Percentiles rank a stretch among this genome's conserved stretches.
Evolutionary conservation across 1,140 invertebrate genomes (phyloP).

Genomic region (Diplogasteroides magnus): DNA sequence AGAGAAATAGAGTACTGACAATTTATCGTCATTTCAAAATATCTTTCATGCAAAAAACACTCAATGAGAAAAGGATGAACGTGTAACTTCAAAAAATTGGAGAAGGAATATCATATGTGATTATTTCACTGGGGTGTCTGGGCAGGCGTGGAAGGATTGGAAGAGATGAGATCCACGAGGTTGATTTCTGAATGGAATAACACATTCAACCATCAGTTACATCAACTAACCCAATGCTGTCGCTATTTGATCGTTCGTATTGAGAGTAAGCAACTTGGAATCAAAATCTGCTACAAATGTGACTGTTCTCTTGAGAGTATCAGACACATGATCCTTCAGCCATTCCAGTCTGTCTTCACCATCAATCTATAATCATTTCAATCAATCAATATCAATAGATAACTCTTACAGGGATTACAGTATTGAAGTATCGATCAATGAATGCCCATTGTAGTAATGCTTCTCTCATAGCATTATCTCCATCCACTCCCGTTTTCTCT

Average conservation of each 20-base stretch:
- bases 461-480: background rate
- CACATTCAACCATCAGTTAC: too few species aligned
- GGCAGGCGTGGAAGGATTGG: too few species aligned
- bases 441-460: constrained; percentile 17
- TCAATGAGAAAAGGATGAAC: too few species aligned
- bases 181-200: too few species aligned
- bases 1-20: too few species aligned
- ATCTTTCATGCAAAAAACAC: too few species aligned
- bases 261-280: background rate
- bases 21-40: too few species aligned
- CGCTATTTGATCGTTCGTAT: background rate
- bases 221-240: too few species aligned
- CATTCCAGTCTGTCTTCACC: constrained; percentile 19
- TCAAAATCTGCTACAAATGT: constrained; percentile 20
- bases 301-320: constrained; percentile 18
- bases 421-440: constrained; percentile 27
- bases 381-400: background rate
- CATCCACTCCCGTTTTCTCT: background rate
- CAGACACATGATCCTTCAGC: constrained; percentile 14
- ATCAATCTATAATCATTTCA: constrained; percentile 7
- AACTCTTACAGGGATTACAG: constrained; percentile 20
- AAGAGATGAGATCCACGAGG: too few species aligned
- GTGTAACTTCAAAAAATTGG: too few species aligned
- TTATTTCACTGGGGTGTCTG: too few species aligned
- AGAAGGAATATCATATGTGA: too few species aligned